Conservation (phyloP, 2,113 vertebrate species). For the Thoracochromis brauschi region DNA sequence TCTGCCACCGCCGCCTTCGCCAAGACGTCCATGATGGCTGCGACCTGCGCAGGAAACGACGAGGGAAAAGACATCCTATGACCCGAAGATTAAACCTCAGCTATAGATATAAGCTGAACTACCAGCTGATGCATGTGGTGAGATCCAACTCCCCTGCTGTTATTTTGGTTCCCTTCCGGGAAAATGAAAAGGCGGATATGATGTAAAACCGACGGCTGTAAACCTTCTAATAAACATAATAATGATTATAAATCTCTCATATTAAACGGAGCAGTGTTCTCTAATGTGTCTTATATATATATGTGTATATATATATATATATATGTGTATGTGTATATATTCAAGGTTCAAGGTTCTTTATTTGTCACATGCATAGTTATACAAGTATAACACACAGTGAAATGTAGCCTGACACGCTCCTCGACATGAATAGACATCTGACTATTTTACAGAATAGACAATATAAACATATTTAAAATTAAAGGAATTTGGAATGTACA, state of each 20-base stretch:
- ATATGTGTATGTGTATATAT: fast-evolving
- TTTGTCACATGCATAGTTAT: too few relatives aligned
- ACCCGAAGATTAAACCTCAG: background rate
- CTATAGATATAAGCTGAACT: fast-evolving
- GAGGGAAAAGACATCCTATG: constrained; percentile 36
- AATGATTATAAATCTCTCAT: background rate
- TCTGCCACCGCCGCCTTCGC: constrained; percentile 60
- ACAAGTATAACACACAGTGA: too few relatives aligned
- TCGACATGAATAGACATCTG: too few relatives aligned
- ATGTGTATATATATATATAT: fast-evolving
- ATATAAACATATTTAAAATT: too few relatives aligned
- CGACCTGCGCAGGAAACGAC: constrained; percentile 43
- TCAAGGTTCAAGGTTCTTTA: too few relatives aligned
- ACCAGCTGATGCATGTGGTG: background rate
- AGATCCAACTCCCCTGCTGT: background rate
- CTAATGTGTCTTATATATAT: fast-evolving
- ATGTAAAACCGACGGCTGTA: background rate
- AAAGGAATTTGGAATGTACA: too few relatives aligned
- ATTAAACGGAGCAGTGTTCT: background rate
- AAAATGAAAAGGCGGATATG: constrained; percentile 1
- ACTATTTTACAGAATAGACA: too few relatives aligned
- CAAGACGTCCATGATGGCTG: constrained; percentile 62
- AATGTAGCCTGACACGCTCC: too few relatives aligned
- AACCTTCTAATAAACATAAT: background rate
- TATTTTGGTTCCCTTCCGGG: constrained; percentile 38